Percentiles rank a stretch among this genome's conserved stretches.
phyloP scores from a whole-genome alignment of 2,797 vertebrate species.

The Heteromormyrus szaboi region DNA sequence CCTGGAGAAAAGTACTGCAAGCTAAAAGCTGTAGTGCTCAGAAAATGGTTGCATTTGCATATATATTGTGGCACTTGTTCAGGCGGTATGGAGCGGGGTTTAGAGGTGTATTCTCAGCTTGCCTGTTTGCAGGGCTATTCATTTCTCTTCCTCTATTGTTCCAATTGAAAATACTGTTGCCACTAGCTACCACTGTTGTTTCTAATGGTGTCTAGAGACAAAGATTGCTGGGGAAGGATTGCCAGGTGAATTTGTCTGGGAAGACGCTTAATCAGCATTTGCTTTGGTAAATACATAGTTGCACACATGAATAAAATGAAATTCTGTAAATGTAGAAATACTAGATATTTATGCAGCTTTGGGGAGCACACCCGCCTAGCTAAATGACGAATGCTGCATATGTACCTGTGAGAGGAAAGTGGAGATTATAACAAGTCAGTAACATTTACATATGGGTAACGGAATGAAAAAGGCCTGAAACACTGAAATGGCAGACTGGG shows the following conservation, averaged over 20 bases:
- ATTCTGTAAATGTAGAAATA: neutral
- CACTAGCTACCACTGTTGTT: neutral
- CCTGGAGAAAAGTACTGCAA: neutral
- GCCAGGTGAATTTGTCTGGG: neutral
- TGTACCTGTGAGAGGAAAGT: neutral
- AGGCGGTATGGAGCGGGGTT: neutral
- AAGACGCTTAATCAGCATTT: neutral
- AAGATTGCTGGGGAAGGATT: neutral
- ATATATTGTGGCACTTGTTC: slow-evolving; percentile 13
- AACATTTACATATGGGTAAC: neutral
- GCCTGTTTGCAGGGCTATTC: neutral
- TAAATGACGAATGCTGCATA: neutral
- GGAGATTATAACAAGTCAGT: neutral
- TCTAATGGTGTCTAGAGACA: neutral
- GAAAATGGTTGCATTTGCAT: slow-evolving; percentile 6
- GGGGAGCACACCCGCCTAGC: neutral
- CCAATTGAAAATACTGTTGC: neutral
- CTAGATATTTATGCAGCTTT: neutral
- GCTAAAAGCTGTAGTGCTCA: neutral
- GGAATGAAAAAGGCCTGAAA: neutral
- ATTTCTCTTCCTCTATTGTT: neutral
- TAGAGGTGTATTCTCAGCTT: neutral
- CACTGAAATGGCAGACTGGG: neutral
- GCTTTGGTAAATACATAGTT: neutral
- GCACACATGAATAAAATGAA: neutral